These are phyloP conservation scores for Scomber japonicus DNA, from an alignment of 2,113 vertebrate genomes.

Conservation along the genomic window DNA sequence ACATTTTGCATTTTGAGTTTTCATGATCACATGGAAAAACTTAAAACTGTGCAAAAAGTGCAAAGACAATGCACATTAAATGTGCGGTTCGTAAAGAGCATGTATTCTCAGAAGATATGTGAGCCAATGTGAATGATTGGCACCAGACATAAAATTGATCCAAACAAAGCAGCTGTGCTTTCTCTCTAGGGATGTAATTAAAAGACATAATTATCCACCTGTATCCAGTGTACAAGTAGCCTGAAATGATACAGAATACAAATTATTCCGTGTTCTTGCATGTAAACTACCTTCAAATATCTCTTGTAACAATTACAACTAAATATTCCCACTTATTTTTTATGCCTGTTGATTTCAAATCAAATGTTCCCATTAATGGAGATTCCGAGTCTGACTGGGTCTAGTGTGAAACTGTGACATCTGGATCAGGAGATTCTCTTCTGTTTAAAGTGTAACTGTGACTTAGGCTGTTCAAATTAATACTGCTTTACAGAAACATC, in stretches of 20 bases:
- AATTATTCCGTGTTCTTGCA: not conserved
- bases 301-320: no score
- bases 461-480: not conserved
- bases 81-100: no score
- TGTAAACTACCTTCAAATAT: not conserved
- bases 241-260: no score
- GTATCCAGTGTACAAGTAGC: no score
- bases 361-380: not conserved
- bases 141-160: not conserved
- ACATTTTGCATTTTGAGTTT: not conserved
- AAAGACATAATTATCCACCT: not conserved
- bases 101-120: no score
- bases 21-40: not conserved
- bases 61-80: not conserved
- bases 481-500: conserved; percentile 1
- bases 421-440: not conserved
- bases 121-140: not conserved
- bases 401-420: not conserved
- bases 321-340: not conserved
- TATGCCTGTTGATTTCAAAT: not conserved
- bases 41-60: not conserved
- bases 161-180: conserved; percentile 43
- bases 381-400: not conserved
- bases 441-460: not conserved
- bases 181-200: not conserved